These are phyloP conservation scores for Leptopilina syphax DNA, from an alignment of 2,888 invertebrate species.

Conservation along the genomic window DNA sequence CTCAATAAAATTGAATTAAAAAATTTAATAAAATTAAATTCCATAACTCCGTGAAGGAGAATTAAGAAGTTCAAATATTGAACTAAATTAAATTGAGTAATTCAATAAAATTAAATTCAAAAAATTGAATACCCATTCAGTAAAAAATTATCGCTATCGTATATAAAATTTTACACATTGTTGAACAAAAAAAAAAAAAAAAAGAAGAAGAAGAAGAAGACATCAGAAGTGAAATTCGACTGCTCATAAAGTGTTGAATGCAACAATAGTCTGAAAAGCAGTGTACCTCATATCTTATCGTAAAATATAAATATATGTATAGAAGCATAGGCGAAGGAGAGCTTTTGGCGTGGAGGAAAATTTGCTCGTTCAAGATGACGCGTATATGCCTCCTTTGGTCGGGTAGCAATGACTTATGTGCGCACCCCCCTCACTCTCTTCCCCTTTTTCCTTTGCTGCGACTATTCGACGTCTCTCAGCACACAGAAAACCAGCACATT, in stretches of 20 bases:
- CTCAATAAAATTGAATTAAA: no score
- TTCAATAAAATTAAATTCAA: no score
- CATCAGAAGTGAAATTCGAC: slow-evolving; percentile 41
- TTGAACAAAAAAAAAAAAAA: no score
- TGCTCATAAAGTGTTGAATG: slow-evolving; percentile 28
- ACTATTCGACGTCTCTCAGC: slow-evolving; percentile 33
- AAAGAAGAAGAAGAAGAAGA: background rate
- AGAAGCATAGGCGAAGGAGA: slow-evolving; percentile 6
- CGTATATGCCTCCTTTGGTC: slow-evolving; percentile 49
- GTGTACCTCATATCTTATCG: slow-evolving; percentile 67
- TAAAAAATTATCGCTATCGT: no score
- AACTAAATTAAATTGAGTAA: no score
- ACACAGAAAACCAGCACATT: background rate
- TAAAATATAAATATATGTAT: slow-evolving; percentile 48
- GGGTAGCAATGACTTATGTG: slow-evolving; percentile 60
- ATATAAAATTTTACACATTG: no score
- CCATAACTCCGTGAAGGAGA: no score
- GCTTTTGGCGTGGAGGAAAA: slow-evolving; percentile 52
- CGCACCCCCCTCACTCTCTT: slow-evolving; percentile 46
- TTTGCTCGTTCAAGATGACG: slow-evolving; percentile 61
- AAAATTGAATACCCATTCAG: no score
- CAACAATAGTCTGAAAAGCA: slow-evolving; percentile 50
- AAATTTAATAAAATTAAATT: no score
- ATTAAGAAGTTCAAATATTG: no score
- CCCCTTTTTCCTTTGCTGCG: background rate